Evolutionary conservation across 2,888 invertebrate genomes (phyloP).

Genomic region (Apotomis betuletana): DNA sequence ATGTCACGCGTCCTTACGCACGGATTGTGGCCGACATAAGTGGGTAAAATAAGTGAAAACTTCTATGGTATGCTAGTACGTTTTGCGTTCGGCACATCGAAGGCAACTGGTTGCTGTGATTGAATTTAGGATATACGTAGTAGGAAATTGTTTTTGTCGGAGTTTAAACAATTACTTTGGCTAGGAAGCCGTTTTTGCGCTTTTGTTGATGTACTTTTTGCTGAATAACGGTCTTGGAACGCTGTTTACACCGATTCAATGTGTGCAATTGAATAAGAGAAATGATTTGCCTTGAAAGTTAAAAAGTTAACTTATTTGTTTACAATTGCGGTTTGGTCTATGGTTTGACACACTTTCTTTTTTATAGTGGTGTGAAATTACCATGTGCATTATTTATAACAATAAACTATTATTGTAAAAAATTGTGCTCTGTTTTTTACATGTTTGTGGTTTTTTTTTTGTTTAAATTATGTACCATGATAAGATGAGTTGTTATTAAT

Average conservation of each 20-base stretch:
- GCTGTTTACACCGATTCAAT: not conserved
- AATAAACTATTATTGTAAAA: not conserved
- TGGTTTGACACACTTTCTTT: slow-evolving; percentile 38
- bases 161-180: slow-evolving; percentile 20
- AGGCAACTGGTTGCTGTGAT: slow-evolving; percentile 29
- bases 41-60: slow-evolving; percentile 28
- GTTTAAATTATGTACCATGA: no score
- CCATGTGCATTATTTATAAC: slow-evolving; percentile 3
- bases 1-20: slow-evolving; percentile 43
- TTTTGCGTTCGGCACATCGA: not conserved
- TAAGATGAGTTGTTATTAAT: no score
- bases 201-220: slow-evolving; percentile 17
- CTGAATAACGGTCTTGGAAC: slow-evolving; percentile 5
- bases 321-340: slow-evolving; percentile 23
- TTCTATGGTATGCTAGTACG: slow-evolving; percentile 1
- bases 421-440: no score
- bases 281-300: slow-evolving; percentile 24
- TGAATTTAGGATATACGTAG: slow-evolving; percentile 14
- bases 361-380: slow-evolving; percentile 26
- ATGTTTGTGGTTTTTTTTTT: not conserved
- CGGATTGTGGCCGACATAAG: slow-evolving; percentile 33
- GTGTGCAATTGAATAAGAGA: slow-evolving; percentile 10
- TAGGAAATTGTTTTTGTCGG: slow-evolving; percentile 35
- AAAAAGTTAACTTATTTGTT: slow-evolving; percentile 25
- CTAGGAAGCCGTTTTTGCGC: slow-evolving; percentile 30